A percentile compares a stretch with the other conserved stretches of the same genome.
These are phyloP conservation scores for Lucifuga dentata DNA, from an alignment of 2,113 vertebrate genomes.

Conservation along the genomic window DNA sequence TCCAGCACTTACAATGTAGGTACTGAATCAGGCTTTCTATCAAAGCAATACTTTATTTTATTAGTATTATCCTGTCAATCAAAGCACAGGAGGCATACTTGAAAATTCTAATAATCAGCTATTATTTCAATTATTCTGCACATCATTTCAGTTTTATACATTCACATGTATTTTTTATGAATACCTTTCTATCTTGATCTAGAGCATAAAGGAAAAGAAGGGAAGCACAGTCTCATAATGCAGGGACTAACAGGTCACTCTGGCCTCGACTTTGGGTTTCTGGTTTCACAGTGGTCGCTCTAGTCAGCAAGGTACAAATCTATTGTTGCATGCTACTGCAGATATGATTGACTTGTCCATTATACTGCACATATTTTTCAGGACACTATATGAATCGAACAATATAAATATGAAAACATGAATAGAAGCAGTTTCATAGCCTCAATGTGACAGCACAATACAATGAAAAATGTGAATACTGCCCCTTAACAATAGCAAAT, in stretches of 20 bases:
- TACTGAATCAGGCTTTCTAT: no score
- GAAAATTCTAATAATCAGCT: not conserved
- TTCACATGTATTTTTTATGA: slow-evolving; percentile 1
- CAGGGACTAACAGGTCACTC: slow-evolving; percentile 5
- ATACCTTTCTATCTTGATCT: not conserved
- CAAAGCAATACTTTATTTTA: no score
- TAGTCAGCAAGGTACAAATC: not conserved
- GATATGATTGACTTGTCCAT: not conserved
- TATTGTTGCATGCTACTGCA: not conserved
- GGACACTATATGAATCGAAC: no score
- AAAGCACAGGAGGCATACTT: slow-evolving; percentile 2
- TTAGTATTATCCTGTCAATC: slow-evolving; percentile 10
- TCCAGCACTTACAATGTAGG: no score
- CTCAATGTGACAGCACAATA: no score
- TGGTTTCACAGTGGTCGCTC: not conserved
- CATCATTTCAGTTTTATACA: slow-evolving; percentile 8
- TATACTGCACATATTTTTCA: not conserved
- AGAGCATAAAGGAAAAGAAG: no score
- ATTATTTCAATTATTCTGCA: not conserved
- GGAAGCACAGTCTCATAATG: not conserved
- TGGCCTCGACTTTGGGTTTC: not conserved
- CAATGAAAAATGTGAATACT: no score
- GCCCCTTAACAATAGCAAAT: no score
- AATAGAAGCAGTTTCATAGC: no score
- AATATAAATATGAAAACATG: no score